A percentile compares a stretch with the other conserved stretches of the same genome.
phyloP scores from a whole-genome alignment of 2,797 vertebrate species.

The Sylvilagus floridanus region DNA sequence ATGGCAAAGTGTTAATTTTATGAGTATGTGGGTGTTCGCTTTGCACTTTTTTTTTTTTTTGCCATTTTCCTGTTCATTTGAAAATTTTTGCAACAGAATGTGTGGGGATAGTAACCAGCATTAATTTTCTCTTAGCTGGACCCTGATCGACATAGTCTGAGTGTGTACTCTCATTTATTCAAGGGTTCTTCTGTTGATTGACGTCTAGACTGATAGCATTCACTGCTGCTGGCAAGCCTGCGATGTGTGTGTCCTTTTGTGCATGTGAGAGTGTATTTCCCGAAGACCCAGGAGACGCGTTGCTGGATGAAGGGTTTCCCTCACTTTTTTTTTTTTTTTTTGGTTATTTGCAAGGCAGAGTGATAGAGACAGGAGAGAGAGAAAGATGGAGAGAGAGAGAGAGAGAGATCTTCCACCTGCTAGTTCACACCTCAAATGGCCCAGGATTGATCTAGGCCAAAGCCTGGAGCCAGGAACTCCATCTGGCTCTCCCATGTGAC shows the following conservation, averaged over 20 bases:
- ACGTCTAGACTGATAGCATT: background rate
- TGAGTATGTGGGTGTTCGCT: background rate
- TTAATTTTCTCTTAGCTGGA: conserved; percentile 11
- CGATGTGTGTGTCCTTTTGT: conserved; percentile 6
- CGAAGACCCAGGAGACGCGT: conserved; percentile 1
- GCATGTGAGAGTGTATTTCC: background rate
- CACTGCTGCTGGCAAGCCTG: background rate
- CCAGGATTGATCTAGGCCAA: too few relatives aligned
- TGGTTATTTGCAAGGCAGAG: too few relatives aligned
- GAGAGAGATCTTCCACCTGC: too few relatives aligned
- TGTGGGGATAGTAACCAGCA: background rate
- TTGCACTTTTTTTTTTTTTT: background rate
- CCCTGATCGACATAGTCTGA: background rate
- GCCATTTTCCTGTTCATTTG: background rate
- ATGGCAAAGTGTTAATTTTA: conserved; percentile 53
- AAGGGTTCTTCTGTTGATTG: background rate
- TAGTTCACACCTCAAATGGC: too few relatives aligned
- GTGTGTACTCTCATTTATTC: background rate
- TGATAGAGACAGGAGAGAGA: too few relatives aligned
- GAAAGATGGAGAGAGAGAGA: too few relatives aligned
- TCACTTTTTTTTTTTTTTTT: background rate
- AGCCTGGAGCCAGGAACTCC: too few relatives aligned
- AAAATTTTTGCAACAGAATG: conserved; percentile 21
- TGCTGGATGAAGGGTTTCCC: background rate
- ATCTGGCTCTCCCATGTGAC: too few relatives aligned